Evolutionary conservation across 2,888 invertebrate species (phyloP), one percentile per base, ranked within the genome.

Genomic region (Agriopis aurantiaria): DNA sequence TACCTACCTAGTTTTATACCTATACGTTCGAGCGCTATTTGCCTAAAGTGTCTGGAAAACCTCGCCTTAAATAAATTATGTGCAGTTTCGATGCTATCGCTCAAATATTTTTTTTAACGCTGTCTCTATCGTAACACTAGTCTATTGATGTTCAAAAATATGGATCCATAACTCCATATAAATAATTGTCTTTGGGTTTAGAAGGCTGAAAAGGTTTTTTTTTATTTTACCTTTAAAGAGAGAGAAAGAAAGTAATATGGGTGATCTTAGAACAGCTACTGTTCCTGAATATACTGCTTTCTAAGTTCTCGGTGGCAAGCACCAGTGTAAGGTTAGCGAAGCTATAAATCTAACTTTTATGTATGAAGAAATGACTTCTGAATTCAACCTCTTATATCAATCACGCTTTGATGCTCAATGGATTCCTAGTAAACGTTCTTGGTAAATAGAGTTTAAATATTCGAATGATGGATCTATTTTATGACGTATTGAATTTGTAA

Each of bases 291-390:
- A 10, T 52, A 61, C 8, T 53, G 41, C 40, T 49, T 48, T 23
- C 40, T 46, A 52, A 68, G 43, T 66, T 40, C 53, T 53, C 80
- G 72, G 79, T 71, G 75, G 77, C 77, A 71, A 75, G 68, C 65
- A 23, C 73, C 72, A 73, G 75, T 71, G 64, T 52, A 46, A 74
- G 78, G 75, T 80, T 81, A 79, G 81, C 75, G 72, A 75, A 52
- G 78, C 73, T 72, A 86, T 88, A 88, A 89, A 89, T 88, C 84
- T 78, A 73, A 65, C 59, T 78, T 88, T 88, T 87, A 88, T 85
- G 82, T 75, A 75, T 75, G 66, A 72, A 74, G 72, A 76, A 77
- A 77, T 74, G 82, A 82, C 86, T 88, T 78, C 86, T 85, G 86
- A 79, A 84, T 85, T 81, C 78, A 80, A 69, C 75, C 79, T 80